phyloP scores from a whole-genome alignment of 2,797 vertebrate genomes.

The Hemitrygon akajei region DNA sequence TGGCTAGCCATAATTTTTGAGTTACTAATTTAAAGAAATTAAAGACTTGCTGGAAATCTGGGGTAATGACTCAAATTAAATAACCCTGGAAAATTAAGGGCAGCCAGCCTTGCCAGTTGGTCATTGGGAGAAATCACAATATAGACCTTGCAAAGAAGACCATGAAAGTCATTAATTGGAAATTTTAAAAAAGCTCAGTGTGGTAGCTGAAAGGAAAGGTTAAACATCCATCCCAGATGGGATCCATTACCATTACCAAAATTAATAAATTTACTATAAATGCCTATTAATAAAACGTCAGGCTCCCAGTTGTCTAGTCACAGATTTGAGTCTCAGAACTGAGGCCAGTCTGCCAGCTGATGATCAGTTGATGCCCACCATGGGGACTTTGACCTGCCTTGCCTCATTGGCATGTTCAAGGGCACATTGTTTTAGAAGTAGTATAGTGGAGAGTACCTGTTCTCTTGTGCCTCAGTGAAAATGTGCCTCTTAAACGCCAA shows the following conservation, averaged over 20 bases:
- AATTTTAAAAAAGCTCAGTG: not conserved
- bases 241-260: not conserved
- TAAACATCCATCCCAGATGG: not conserved
- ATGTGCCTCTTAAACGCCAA: not conserved
- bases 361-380: not conserved
- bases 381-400: not conserved
- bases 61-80: slow-evolving; percentile 10
- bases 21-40: not conserved
- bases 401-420: not conserved
- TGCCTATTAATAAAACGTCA: not conserved
- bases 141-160: not conserved
- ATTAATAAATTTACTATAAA: not conserved
- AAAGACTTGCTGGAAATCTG: not conserved
- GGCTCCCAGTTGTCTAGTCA: not conserved
- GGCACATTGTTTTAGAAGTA: not conserved
- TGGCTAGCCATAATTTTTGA: not conserved
- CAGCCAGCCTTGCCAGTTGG: not conserved
- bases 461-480: not conserved
- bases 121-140: not conserved
- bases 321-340: too few relatives aligned
- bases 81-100: not conserved
- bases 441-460: not conserved
- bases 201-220: not conserved
- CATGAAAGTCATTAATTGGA: not conserved
- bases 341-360: not conserved